phyloP scores from a whole-genome alignment of 2,797 vertebrate genomes.

The Dicrostonyx torquatus region DNA sequence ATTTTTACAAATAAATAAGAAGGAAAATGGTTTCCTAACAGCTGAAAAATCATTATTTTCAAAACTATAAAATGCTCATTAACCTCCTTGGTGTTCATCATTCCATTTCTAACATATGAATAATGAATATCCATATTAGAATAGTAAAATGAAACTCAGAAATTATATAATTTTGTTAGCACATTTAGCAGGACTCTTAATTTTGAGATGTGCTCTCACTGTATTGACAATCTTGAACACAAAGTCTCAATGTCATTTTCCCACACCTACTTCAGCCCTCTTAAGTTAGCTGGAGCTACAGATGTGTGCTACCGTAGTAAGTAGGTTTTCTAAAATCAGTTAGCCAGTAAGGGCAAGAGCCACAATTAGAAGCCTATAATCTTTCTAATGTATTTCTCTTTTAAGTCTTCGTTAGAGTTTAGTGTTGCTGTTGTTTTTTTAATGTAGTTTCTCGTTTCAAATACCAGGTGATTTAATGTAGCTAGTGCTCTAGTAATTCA shows the following conservation, averaged over 20 bases:
- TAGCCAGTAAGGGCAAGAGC: slow-evolving; percentile 3
- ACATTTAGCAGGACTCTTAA: neutral
- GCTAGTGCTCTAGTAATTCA: neutral
- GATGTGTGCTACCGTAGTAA: neutral
- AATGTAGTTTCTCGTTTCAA: slow-evolving; percentile 13
- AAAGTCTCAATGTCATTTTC: neutral
- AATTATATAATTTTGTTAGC: slow-evolving; percentile 1
- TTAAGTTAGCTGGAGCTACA: neutral
- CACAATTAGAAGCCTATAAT: slow-evolving; percentile 20
- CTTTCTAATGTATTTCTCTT: slow-evolving; percentile 31
- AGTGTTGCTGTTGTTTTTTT: too few species aligned
- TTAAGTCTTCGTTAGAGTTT: neutral
- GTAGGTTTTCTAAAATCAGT: slow-evolving; percentile 26
- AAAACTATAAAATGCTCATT: slow-evolving; percentile 35
- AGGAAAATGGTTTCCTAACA: slow-evolving; percentile 23
- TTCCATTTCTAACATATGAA: slow-evolving; percentile 32
- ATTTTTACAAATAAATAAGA: slow-evolving; percentile 14
- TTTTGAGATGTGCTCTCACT: neutral
- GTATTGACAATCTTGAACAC: neutral
- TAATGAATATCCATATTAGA: slow-evolving; percentile 39
- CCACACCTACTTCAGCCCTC: neutral
- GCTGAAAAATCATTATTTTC: slow-evolving; percentile 40
- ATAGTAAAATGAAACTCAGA: slow-evolving; percentile 46
- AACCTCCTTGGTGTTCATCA: slow-evolving; percentile 10
- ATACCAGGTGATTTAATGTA: slow-evolving; percentile 41